Conservation (phyloP, 2,113 vertebrate genomes). For the Verasper variegatus region DNA sequence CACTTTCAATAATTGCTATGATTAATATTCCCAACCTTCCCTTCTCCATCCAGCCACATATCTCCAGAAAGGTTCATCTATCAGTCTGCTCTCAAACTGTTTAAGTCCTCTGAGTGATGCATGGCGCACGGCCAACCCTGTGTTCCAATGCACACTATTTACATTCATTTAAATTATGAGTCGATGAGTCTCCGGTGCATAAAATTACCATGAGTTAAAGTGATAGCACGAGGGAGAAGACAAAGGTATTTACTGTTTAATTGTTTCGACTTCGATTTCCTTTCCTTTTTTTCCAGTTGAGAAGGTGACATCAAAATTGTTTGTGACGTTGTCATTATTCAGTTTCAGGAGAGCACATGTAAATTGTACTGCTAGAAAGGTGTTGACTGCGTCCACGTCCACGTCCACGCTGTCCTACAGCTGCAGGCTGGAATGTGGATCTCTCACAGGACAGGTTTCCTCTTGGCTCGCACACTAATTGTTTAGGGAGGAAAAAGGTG, state of each 20-base stretch:
- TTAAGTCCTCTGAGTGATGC: slow-evolving; percentile 93
- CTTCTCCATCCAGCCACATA: slow-evolving; percentile 81
- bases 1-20: slow-evolving; percentile 98
- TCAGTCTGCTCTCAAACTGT: slow-evolving; percentile 92
- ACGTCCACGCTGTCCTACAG: slow-evolving; percentile 23
- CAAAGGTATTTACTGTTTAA: slow-evolving; percentile 87
- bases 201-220: slow-evolving; percentile 91
- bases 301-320: not conserved
- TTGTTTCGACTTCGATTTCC: slow-evolving; percentile 82
- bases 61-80: slow-evolving; percentile 91
- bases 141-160: slow-evolving; percentile 89
- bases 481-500: slow-evolving; percentile 77
- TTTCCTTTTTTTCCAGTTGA: not conserved
- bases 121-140: slow-evolving; percentile 89
- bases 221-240: slow-evolving; percentile 79
- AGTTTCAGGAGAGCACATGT: slow-evolving; percentile 6
- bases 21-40: slow-evolving; percentile 95
- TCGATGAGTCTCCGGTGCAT: slow-evolving; percentile 88
- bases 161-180: slow-evolving; percentile 93
- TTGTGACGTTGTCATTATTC: not conserved
- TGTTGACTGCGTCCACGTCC: slow-evolving; percentile 3
- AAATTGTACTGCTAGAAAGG: not conserved
- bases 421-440: slow-evolving; percentile 40
- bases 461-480: slow-evolving; percentile 65
- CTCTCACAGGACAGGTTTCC: slow-evolving; percentile 70